Evolutionary conservation across 2,888 invertebrate genomes (phyloP).

Genomic region (Tyria jacobaeae): DNA sequence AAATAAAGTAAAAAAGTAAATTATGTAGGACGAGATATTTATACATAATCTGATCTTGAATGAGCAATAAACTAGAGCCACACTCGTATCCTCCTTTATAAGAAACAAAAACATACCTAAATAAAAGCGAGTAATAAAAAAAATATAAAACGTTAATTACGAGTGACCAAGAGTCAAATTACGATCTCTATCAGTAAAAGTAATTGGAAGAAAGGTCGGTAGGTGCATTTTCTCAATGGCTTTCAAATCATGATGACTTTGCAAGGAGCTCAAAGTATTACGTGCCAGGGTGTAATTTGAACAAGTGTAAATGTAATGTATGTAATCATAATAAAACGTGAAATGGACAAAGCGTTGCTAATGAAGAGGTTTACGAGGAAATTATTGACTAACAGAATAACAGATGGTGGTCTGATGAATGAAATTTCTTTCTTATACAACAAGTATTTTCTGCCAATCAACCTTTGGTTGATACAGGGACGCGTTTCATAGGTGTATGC

Average conservation of each 20-base stretch:
- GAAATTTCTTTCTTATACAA: background rate
- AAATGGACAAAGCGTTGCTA: background rate
- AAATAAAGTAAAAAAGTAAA: too few species aligned
- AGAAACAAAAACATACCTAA: background rate
- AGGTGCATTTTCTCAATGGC: conserved; percentile 9
- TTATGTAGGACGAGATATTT: too few species aligned
- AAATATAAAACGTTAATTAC: background rate
- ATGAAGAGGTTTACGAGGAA: background rate
- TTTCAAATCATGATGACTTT: conserved; percentile 8
- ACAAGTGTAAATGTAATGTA: conserved; percentile 9
- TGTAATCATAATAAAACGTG: conserved; percentile 7
- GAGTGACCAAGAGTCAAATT: conserved; percentile 12
- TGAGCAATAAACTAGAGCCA: too few species aligned
- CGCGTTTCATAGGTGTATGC: too few species aligned
- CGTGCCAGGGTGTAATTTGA: conserved; percentile 15
- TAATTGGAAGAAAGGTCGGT: conserved; percentile 13
- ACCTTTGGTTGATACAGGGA: too few species aligned
- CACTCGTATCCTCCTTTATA: too few species aligned
- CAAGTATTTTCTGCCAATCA: too few species aligned
- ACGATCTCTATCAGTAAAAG: conserved; percentile 14
- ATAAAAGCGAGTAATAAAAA: background rate
- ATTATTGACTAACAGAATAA: background rate
- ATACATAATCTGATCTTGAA: too few species aligned
- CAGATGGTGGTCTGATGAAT: background rate
- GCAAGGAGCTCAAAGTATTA: conserved; percentile 6